Evolutionary conservation across 1,140 invertebrate species (phyloP).

Genomic region (Eupristina koningsbergeri): DNA sequence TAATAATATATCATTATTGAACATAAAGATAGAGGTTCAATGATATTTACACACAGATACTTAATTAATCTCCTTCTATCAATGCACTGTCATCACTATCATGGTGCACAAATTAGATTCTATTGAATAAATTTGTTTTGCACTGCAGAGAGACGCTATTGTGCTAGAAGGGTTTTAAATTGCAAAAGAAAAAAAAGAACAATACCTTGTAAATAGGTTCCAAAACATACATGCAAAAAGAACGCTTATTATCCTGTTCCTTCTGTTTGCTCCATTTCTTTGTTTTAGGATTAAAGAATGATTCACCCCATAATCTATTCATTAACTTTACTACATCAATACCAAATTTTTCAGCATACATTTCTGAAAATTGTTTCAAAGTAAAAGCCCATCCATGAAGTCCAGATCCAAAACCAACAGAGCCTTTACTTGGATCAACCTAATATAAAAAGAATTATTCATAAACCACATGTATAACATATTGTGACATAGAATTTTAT

Average conservation of each 20-base stretch:
- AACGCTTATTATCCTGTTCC: slow-evolving; percentile 92
- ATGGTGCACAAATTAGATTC: slow-evolving; percentile 55
- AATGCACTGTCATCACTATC: slow-evolving; percentile 72
- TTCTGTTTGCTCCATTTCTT: slow-evolving; percentile 98
- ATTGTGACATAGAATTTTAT: neutral
- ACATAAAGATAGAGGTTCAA: slow-evolving; percentile 81
- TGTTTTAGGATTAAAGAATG: slow-evolving; percentile 97
- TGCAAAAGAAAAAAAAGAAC: slow-evolving; percentile 32
- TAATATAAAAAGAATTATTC: slow-evolving; percentile 55
- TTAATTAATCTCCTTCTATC: slow-evolving; percentile 72
- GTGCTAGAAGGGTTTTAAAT: slow-evolving; percentile 70
- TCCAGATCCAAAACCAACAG: slow-evolving; percentile 98
- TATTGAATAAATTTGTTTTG: slow-evolving; percentile 50
- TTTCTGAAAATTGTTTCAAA: slow-evolving; percentile 98
- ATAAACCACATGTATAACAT: neutral
- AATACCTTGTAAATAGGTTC: slow-evolving; percentile 97
- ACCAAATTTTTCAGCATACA: slow-evolving; percentile 99
- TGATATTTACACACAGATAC: slow-evolving; percentile 72
- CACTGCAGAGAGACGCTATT: slow-evolving; percentile 72
- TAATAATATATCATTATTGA: slow-evolving; percentile 75
- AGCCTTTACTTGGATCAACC: slow-evolving; percentile 97
- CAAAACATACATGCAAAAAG: slow-evolving; percentile 98
- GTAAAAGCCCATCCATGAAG: slow-evolving; percentile 99
- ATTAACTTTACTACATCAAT: slow-evolving; percentile 98
- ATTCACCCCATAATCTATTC: slow-evolving; percentile 97